Evolutionary conservation across 2,113 vertebrate species (phyloP).

Genomic region (Calcarius ornatus): DNA sequence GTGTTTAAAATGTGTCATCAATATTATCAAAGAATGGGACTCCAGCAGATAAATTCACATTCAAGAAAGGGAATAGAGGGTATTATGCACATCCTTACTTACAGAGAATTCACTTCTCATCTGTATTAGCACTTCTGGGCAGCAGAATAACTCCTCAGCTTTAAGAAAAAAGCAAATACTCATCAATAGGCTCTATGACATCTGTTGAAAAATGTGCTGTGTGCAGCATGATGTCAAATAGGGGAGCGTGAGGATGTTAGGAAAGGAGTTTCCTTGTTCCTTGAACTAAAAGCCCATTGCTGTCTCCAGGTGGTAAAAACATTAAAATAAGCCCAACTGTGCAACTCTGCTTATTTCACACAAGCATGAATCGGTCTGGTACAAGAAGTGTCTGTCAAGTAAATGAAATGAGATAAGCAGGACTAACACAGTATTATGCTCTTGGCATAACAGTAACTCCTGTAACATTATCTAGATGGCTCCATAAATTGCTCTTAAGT

Average conservation of each 20-base stretch:
- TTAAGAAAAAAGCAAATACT: neutral
- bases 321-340: neutral
- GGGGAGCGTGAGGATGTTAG: neutral
- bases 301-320: constrained; percentile 43
- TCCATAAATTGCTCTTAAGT: constrained; percentile 26
- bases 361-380: neutral
- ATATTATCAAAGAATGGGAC: neutral
- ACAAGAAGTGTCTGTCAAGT: constrained; percentile 30
- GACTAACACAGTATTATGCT: constrained; percentile 2
- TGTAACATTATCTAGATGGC: constrained; percentile 29
- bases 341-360: neutral
- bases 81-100: neutral
- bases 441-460: constrained; percentile 20
- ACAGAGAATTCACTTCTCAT: neutral
- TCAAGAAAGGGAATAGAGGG: neutral
- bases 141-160: neutral
- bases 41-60: neutral
- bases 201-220: neutral
- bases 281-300: neutral
- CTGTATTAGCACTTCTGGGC: neutral
- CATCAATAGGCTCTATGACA: neutral
- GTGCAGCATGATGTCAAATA: neutral
- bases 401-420: constrained; percentile 33
- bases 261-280: neutral
- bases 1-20: neutral